phyloP scores from a whole-genome alignment of 2,888 invertebrate genomes.

The Poecilobothrus nobilitatus region DNA sequence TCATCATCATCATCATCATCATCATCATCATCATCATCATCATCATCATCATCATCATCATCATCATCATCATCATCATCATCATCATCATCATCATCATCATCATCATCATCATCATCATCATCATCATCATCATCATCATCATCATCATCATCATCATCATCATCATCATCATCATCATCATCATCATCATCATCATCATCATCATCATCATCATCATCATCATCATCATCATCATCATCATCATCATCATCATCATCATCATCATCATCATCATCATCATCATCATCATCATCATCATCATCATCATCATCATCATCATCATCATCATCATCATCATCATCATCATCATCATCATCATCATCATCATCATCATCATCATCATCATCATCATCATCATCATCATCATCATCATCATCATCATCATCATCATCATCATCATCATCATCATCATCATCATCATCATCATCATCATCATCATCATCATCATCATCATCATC shows the following conservation, averaged over 20 bases:
- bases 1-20: slow-evolving; percentile 6
- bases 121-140: slow-evolving; percentile 6
- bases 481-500: slow-evolving; percentile 6
- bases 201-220: slow-evolving; percentile 6
- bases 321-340: slow-evolving; percentile 6
- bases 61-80: slow-evolving; percentile 6
- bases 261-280: slow-evolving; percentile 6
- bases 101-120: slow-evolving; percentile 6
- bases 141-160: slow-evolving; percentile 6
- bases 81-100: slow-evolving; percentile 6
- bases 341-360: slow-evolving; percentile 6
- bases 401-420: slow-evolving; percentile 6
- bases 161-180: slow-evolving; percentile 6
- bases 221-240: slow-evolving; percentile 6
- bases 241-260: slow-evolving; percentile 6
- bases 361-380: slow-evolving; percentile 6
- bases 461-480: slow-evolving; percentile 6
- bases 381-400: slow-evolving; percentile 6
- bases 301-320: slow-evolving; percentile 6
- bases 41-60: slow-evolving; percentile 6
- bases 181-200: slow-evolving; percentile 6
- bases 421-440: slow-evolving; percentile 6
- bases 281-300: slow-evolving; percentile 6
- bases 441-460: slow-evolving; percentile 6
- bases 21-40: slow-evolving; percentile 6